Conservation (phyloP, 1,140 invertebrate species). For the Pomacea maculata region DNA sequence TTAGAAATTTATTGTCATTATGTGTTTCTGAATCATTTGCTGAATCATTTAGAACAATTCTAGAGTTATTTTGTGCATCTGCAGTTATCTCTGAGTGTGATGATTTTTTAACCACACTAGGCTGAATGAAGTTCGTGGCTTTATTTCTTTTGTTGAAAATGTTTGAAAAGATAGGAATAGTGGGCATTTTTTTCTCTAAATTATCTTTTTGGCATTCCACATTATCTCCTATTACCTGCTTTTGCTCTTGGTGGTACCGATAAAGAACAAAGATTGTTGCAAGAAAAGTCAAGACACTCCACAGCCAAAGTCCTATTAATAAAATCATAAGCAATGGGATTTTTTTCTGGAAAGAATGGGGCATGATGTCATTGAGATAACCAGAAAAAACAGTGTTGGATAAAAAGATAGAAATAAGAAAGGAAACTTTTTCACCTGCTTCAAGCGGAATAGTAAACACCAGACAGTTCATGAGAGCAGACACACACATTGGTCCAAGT, state of each 20-base stretch:
- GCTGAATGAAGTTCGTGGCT: too few relatives aligned
- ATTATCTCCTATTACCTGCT: neutral
- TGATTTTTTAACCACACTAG: too few relatives aligned
- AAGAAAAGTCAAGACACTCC: neutral
- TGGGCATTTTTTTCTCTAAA: too few relatives aligned
- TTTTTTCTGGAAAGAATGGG: neutral
- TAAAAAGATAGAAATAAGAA: neutral
- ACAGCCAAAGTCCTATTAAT: neutral
- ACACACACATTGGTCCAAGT: neutral
- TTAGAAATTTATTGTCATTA: too few relatives aligned
- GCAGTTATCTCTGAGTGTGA: too few relatives aligned
- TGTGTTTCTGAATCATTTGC: too few relatives aligned
- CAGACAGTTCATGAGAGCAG: conserved; percentile 1
- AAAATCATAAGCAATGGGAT: conserved; percentile 5
- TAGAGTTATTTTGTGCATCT: too few relatives aligned
- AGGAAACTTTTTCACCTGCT: neutral
- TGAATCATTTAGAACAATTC: too few relatives aligned
- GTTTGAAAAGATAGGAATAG: too few relatives aligned
- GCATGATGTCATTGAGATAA: conserved; percentile 11
- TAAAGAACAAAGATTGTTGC: neutral
- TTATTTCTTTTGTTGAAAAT: too few relatives aligned
- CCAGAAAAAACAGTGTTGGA: conserved; percentile 2
- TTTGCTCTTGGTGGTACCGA: neutral
- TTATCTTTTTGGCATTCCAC: too few relatives aligned
- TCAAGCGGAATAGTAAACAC: neutral